Conservation (phyloP, 2,888 invertebrate genomes). For the Conomelus anceps region DNA sequence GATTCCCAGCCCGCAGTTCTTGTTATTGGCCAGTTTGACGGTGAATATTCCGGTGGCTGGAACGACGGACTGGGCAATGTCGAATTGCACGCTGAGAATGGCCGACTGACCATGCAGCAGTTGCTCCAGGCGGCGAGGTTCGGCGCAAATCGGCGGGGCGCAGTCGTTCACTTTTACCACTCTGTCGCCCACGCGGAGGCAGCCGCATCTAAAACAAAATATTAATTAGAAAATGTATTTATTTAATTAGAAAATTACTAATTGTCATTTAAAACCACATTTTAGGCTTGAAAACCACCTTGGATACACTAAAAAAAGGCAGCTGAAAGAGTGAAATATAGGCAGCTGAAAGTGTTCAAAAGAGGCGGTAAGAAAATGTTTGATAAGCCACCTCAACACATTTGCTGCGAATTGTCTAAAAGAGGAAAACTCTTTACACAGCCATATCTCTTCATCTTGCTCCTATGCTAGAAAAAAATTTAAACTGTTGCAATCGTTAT, state of each 20-base stretch:
- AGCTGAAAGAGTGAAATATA: too few relatives aligned
- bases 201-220: conserved; percentile 55
- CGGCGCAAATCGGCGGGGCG: conserved; percentile 36
- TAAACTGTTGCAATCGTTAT: too few relatives aligned
- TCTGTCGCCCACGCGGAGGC: conserved; percentile 72
- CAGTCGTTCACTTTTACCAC: conserved; percentile 78
- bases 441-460: too few relatives aligned
- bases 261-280: not conserved
- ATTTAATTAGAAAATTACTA: too few relatives aligned
- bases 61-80: conserved; percentile 84
- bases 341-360: too few relatives aligned
- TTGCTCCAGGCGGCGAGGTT: conserved; percentile 26
- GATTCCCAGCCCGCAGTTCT: conserved; percentile 74
- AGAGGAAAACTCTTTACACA: too few relatives aligned
- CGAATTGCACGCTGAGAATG: conserved; percentile 77
- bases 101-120: conserved; percentile 41
- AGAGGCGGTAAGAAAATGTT: too few relatives aligned
- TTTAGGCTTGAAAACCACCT: too few relatives aligned
- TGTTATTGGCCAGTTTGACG: conserved; percentile 69
- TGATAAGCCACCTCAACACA: too few relatives aligned
- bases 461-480: too few relatives aligned
- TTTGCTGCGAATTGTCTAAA: too few relatives aligned
- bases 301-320: not conserved
- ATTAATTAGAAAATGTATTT: too few relatives aligned
- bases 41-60: conserved; percentile 86